These are phyloP conservation scores for Stegostoma tigrinum DNA, from an alignment of 2,113 vertebrate genomes.

Conservation along the genomic window DNA sequence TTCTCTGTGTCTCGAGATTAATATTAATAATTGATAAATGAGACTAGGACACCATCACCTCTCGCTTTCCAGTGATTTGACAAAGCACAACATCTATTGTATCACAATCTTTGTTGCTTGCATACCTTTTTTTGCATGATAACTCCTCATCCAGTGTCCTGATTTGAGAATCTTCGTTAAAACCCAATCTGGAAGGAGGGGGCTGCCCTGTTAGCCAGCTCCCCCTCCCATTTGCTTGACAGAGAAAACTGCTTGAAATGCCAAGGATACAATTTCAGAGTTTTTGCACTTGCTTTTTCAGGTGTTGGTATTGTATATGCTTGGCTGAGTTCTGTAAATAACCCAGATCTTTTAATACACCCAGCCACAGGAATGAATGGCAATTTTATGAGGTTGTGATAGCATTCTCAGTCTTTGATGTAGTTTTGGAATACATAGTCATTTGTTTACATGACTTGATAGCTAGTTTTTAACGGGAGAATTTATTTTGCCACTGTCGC, in stretches of 20 bases:
- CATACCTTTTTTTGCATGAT: not conserved
- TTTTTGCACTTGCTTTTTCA: too few species aligned
- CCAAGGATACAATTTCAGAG: not conserved
- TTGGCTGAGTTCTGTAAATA: too few species aligned
- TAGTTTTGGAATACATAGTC: not conserved
- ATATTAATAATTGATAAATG: too few species aligned
- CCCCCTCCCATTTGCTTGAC: too few species aligned
- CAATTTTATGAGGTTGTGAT: not conserved
- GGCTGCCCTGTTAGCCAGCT: too few species aligned
- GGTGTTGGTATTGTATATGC: too few species aligned
- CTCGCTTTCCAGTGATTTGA: not conserved
- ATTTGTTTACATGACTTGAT: not conserved
- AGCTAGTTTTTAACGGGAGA: not conserved
- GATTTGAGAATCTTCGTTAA: not conserved
- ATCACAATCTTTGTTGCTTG: not conserved
- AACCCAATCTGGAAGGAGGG: not conserved
- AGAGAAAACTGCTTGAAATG: too few species aligned
- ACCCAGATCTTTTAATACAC: not conserved
- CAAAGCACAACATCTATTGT: not conserved
- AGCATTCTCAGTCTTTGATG: not conserved
- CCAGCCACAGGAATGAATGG: not conserved
- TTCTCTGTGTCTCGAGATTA: too few species aligned
- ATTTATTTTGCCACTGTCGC: not conserved
- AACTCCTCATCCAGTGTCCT: not conserved
- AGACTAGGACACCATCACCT: too few species aligned